Conservation (phyloP, 2,888 invertebrate genomes). For the Aspidapion aeneum region DNA sequence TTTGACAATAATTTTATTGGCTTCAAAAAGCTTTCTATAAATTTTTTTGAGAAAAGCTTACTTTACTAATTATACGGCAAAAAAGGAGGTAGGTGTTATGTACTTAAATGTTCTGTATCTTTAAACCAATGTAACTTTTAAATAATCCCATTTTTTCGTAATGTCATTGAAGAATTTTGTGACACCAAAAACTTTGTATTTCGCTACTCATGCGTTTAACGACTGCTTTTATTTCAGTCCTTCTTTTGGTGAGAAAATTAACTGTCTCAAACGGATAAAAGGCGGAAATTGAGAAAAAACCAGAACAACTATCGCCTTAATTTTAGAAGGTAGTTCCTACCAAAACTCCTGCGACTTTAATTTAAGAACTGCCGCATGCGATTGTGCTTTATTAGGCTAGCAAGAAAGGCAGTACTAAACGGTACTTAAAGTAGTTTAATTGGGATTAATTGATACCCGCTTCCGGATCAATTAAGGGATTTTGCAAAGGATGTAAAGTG, state of each 20-base stretch:
- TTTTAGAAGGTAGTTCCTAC: background rate
- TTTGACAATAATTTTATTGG: no score
- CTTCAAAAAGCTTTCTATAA: no score
- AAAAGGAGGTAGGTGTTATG: no score
- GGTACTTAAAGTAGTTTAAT: background rate
- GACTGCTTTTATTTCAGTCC: background rate
- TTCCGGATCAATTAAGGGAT: background rate
- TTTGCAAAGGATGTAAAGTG: background rate
- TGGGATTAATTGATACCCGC: background rate
- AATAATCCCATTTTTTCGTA: background rate
- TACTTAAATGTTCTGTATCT: no score
- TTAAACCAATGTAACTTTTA: no score
- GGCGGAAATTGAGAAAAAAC: background rate
- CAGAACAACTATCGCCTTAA: background rate
- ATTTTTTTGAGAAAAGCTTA: no score
- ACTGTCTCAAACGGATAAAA: background rate
- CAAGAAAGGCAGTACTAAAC: no score
- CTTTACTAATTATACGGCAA: no score
- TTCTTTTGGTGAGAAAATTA: background rate
- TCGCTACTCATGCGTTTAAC: background rate
- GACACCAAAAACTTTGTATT: background rate
- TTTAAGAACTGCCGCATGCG: no score
- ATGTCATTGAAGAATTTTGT: background rate
- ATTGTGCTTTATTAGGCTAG: background rate
- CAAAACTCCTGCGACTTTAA: no score